Evolutionary conservation across 2,797 vertebrate species (phyloP).

Genomic region (Trichosurus vulpecula): DNA sequence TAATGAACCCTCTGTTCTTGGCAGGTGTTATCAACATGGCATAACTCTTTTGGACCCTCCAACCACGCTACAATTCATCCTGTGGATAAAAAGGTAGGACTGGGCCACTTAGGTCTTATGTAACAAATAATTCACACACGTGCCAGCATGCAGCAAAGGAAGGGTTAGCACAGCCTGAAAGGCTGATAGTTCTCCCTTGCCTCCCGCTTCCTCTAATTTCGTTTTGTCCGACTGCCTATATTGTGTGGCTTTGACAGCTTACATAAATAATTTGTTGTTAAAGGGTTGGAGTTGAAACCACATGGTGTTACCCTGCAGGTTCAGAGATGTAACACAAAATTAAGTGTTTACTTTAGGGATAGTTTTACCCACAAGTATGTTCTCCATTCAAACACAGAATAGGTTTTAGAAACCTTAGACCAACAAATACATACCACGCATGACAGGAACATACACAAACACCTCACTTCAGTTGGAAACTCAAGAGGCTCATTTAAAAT

Average conservation of each 20-base stretch:
- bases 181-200: constrained; percentile 50
- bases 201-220: constrained; percentile 56
- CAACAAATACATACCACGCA: constrained; percentile 36
- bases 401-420: constrained; percentile 58
- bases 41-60: constrained; percentile 69
- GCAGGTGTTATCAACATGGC: constrained; percentile 73
- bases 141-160: constrained; percentile 54
- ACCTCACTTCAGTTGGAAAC: constrained; percentile 59
- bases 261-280: constrained; percentile 73
- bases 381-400: constrained; percentile 39
- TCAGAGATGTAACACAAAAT: constrained; percentile 51
- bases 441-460: constrained; percentile 42
- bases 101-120: constrained; percentile 52
- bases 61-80: constrained; percentile 51
- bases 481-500: background rate
- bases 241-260: constrained; percentile 67
- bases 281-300: constrained; percentile 73
- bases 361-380: constrained; percentile 53
- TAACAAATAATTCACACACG: constrained; percentile 74
- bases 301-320: constrained; percentile 54
- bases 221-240: constrained; percentile 60
- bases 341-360: constrained; percentile 70
- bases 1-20: constrained; percentile 76
- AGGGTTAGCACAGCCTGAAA: constrained; percentile 60
- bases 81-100: constrained; percentile 60